A percentile compares a stretch with the other conserved stretches of the same genome.
phyloP scores from a whole-genome alignment of 2,888 invertebrate genomes.

The Oscheius sp. region DNA sequence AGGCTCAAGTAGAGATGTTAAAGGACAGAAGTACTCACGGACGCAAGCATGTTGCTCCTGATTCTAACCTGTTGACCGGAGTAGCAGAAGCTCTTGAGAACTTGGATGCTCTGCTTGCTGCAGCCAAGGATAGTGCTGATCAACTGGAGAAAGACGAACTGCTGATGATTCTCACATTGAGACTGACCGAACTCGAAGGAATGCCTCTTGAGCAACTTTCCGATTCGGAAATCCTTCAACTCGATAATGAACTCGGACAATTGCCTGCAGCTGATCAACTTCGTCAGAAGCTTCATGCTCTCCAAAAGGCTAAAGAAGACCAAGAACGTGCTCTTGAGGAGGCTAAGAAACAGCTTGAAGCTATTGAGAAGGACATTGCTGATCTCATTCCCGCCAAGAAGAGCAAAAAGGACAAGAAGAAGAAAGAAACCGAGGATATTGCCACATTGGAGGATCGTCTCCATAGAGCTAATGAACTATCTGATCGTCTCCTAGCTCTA shows the following conservation, averaged over 20 bases:
- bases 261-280: slow-evolving; percentile 41
- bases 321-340: slow-evolving; percentile 4
- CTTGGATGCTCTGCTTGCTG: slow-evolving; percentile 38
- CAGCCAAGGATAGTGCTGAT: slow-evolving; percentile 38
- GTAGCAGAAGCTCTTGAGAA: slow-evolving; percentile 38
- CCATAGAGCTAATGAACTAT: slow-evolving; percentile 9
- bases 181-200: slow-evolving; percentile 40
- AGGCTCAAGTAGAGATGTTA: slow-evolving; percentile 43
- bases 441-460: slow-evolving; percentile 20
- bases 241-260: slow-evolving; percentile 36
- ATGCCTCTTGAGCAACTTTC: slow-evolving; percentile 32
- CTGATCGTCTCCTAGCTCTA: background rate
- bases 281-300: slow-evolving; percentile 34
- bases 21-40: slow-evolving; percentile 40
- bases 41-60: slow-evolving; percentile 40
- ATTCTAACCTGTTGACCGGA: slow-evolving; percentile 38
- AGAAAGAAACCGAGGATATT: slow-evolving; percentile 18
- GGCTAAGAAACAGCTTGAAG: slow-evolving; percentile 12
- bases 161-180: slow-evolving; percentile 37
- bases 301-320: slow-evolving; percentile 39
- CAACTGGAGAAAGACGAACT: slow-evolving; percentile 43
- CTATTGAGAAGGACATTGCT: slow-evolving; percentile 35
- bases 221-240: slow-evolving; percentile 16
- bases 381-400: slow-evolving; percentile 33
- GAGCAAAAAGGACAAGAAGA: slow-evolving; percentile 23